Evolutionary conservation across 2,113 vertebrate genomes (phyloP), one percentile per base, ranked within the genome.

Genomic region (Tympanuchus pallidicinctus): DNA sequence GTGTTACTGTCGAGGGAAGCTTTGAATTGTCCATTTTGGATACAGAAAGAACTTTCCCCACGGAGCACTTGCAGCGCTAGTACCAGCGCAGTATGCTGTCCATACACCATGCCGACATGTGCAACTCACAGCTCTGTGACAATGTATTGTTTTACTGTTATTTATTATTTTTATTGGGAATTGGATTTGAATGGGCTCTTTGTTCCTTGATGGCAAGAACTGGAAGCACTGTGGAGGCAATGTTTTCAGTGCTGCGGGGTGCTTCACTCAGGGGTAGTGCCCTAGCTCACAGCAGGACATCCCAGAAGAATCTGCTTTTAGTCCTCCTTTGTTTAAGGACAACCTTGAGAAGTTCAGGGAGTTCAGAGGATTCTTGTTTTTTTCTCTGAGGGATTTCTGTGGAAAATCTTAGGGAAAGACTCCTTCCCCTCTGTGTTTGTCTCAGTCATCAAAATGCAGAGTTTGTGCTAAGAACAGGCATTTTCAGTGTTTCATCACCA

Each of bases 341-440:
- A 1, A 8, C 38, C 38, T 83, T 74, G 67, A 66, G 75, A 76
- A 93, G 27, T 47, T 43, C 22, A 34, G 4, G n/a, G 27, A 56
- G 24, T 66, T 91, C 12, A 67, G 42, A n/a, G 63, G 28, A 32
- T 61, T 94, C 65, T 59, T 10, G 22, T 75, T 91, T 77, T 77
- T 27, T 60, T 6, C 57, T 93, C 48, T 57, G 47, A 88, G 32
- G 43, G 50, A 52, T 86, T 87, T 77, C 56, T 88, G 42, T 93
- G 60, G 60, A 86, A 93, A 88, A 61, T 56, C 21, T 65, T 66
- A 81, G 67, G 66, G 61, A 85, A 91, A 76, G 76, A 54, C 65
- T 92, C 88, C 25, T 89, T 93, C 75, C 82, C 60, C 50, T 48
- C 22, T 83, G 32, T 83, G 71, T 88, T 89, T 70, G 82, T 93